Evolutionary conservation across 2,888 invertebrate genomes (phyloP).

Genomic region (Dione juno): DNA sequence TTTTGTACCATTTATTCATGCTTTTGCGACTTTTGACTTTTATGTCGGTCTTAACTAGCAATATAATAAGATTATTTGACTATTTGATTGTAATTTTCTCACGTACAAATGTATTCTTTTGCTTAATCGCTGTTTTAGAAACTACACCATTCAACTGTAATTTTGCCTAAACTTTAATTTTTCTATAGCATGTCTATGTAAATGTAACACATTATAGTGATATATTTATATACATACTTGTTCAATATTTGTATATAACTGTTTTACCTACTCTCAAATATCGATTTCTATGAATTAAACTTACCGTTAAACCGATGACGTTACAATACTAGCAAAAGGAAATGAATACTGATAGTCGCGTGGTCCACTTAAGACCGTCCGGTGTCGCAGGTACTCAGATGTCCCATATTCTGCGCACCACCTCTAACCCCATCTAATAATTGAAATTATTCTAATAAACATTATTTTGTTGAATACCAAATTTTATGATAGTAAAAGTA

Average conservation of each 20-base stretch:
- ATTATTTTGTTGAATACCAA: neutral
- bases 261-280: neutral
- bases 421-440: constrained; percentile 27
- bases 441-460: neutral
- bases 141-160: neutral
- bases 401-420: constrained; percentile 24
- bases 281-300: constrained; percentile 21
- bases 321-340: constrained; percentile 35
- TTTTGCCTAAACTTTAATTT: neutral
- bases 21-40: constrained; percentile 6
- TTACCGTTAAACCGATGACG: constrained; percentile 36
- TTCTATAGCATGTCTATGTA: neutral
- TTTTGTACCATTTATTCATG: constrained; percentile 17
- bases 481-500: no score
- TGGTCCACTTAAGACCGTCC: constrained; percentile 41
- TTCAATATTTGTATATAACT: neutral
- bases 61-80: constrained; percentile 4
- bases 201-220: neutral
- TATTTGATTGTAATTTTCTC: constrained; percentile 8
- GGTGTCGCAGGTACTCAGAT: constrained; percentile 36
- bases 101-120: constrained; percentile 11
- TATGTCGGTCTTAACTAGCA: neutral
- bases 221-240: neutral
- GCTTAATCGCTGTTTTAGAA: neutral
- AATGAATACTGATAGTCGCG: constrained; percentile 33